Conservation (phyloP, 2,113 vertebrate genomes). For the Rhabdornis inornatus region DNA sequence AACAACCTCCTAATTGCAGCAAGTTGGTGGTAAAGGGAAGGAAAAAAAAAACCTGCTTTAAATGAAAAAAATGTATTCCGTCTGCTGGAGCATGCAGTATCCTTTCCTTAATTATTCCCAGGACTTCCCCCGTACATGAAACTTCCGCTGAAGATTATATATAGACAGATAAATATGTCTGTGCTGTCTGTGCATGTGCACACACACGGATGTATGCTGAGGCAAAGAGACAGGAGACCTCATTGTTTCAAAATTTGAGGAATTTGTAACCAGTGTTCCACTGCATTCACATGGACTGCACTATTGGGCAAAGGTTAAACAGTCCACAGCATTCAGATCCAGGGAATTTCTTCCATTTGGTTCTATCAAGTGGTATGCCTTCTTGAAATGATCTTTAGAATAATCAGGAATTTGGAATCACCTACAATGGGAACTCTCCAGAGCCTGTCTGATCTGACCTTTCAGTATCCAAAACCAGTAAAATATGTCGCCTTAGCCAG, state of each 20-base stretch:
- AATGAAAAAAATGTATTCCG: conserved; percentile 66
- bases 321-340: not conserved
- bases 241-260: not conserved
- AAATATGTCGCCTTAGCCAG: not conserved
- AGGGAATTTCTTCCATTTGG: not conserved
- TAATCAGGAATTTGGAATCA: not conserved
- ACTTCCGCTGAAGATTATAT: conserved; percentile 56
- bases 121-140: conserved; percentile 47
- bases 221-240: not conserved
- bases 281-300: not conserved
- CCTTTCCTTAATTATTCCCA: conserved; percentile 69
- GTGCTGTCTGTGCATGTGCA: not conserved
- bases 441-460: not conserved
- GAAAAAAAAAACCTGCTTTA: conserved; percentile 11
- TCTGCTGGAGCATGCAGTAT: conserved; percentile 57
- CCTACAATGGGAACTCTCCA: not conserved
- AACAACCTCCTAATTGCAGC: conserved; percentile 70
- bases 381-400: not conserved
- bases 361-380: not conserved
- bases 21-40: conserved; percentile 62
- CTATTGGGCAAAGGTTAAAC: not conserved
- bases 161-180: conserved; percentile 11
- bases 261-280: not conserved
- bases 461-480: not conserved
- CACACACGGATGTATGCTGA: not conserved